These are phyloP conservation scores for Myotis brandtii DNA, from an alignment of 2,113 vertebrate species.

Conservation along the genomic window DNA sequence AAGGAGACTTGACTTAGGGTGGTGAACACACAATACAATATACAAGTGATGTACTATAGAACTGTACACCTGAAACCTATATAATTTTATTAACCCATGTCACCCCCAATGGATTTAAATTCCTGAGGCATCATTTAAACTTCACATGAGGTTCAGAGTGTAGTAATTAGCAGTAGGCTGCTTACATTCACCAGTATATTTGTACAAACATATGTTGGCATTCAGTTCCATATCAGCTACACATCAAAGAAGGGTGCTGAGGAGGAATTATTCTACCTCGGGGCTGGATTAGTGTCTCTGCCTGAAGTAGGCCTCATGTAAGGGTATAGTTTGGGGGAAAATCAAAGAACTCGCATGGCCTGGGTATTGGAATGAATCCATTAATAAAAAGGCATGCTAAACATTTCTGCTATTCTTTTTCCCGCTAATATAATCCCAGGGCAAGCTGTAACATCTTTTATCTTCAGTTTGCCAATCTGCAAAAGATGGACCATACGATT, in stretches of 20 bases:
- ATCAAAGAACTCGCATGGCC: constrained; percentile 66
- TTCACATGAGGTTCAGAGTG: constrained; percentile 68
- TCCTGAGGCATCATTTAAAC: constrained; percentile 72
- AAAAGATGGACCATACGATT: background rate
- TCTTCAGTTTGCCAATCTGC: constrained; percentile 6
- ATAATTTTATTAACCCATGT: background rate
- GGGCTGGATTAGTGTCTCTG: constrained; percentile 80
- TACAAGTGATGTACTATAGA: background rate
- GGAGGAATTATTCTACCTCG: constrained; percentile 72
- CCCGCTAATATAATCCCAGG: background rate
- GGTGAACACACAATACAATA: background rate
- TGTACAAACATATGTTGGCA: constrained; percentile 81
- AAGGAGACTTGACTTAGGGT: background rate
- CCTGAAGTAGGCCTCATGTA: constrained; percentile 72
- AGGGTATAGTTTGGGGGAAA: constrained; percentile 60
- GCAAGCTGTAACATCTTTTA: constrained; percentile 50
- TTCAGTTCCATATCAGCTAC: constrained; percentile 73
- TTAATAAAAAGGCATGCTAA: constrained; percentile 56
- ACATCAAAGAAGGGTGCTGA: constrained; percentile 77
- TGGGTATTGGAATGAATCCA: constrained; percentile 58
- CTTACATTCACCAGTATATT: constrained; percentile 78
- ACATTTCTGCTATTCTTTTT: constrained; percentile 53
- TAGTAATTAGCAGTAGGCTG: constrained; percentile 79
- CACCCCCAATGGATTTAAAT: constrained; percentile 28
- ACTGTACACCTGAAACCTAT: background rate